phyloP scores from a whole-genome alignment of 92 coral and sea anemone genomes.

The Scolanthus callimorphus region DNA sequence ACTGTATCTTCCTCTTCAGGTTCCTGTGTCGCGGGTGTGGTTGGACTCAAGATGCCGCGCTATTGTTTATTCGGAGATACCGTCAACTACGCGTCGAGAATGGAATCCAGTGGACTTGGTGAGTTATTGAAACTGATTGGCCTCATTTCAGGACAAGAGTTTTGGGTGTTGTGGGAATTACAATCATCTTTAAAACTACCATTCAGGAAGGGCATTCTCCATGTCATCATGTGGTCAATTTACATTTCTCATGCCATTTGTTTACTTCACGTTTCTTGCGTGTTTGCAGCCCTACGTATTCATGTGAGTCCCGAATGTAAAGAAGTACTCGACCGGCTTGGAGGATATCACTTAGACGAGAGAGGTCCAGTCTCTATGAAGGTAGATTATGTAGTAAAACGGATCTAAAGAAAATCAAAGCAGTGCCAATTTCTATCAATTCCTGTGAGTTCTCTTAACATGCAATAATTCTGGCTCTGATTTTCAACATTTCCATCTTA shows the following conservation, averaged over 20 bases:
- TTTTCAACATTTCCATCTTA: no score
- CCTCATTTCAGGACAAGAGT: no score
- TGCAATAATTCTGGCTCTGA: no score
- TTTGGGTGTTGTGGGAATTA: no score
- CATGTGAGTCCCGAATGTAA: constrained; percentile 90
- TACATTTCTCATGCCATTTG: background rate
- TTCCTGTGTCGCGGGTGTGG: constrained; percentile 52
- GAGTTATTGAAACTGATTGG: constrained; percentile 3
- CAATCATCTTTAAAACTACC: no score
- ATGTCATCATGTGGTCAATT: no score
- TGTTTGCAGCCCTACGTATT: constrained; percentile 65
- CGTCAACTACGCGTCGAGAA: constrained; percentile 33
- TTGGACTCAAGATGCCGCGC: constrained; percentile 65
- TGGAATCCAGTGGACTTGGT: constrained; percentile 36
- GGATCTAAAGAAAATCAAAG: no score
- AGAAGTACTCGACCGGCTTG: constrained; percentile 61
- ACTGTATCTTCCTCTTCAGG: no score
- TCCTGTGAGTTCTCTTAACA: no score
- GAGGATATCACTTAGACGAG: constrained; percentile 70
- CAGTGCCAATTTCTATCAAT: no score
- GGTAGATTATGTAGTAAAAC: constrained; percentile 19
- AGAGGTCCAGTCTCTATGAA: constrained; percentile 81
- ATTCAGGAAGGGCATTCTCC: no score
- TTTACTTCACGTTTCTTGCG: background rate
- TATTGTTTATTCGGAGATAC: constrained; percentile 40